Percentiles rank a stretch among this genome's conserved stretches.
These are phyloP conservation scores for Labroides dimidiatus DNA, from an alignment of 2,797 vertebrate genomes.

Conservation along the genomic window DNA sequence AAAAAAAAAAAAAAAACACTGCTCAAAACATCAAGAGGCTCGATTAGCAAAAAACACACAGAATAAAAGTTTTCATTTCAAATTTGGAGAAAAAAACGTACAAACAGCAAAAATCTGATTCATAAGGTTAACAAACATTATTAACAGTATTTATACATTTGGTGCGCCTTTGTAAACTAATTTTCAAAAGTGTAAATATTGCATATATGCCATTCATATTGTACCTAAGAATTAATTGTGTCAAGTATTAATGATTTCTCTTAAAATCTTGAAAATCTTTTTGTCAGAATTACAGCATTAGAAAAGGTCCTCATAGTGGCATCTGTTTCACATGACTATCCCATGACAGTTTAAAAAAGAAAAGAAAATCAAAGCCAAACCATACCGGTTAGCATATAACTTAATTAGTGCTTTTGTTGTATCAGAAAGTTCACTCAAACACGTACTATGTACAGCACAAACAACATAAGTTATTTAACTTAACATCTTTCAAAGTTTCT, in stretches of 20 bases:
- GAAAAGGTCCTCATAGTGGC: constrained; percentile 84
- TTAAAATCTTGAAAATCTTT: constrained; percentile 50
- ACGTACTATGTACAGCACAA: constrained; percentile 83
- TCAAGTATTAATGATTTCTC: constrained; percentile 81
- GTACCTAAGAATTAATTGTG: constrained; percentile 87
- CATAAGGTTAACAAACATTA: constrained; percentile 92
- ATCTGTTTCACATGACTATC: constrained; percentile 78
- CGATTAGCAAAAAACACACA: constrained; percentile 88
- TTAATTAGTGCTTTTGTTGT: constrained; percentile 85
- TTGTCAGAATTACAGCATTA: constrained; percentile 83
- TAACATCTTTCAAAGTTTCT: constrained; percentile 76
- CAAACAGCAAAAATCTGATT: constrained; percentile 89
- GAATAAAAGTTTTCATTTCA: constrained; percentile 87
- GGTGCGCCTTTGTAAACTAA: constrained; percentile 99
- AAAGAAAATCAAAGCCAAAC: constrained; percentile 76
- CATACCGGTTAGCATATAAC: constrained; percentile 84
- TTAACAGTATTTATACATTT: constrained; percentile 94
- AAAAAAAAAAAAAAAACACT: constrained; percentile 94
- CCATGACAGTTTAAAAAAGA: constrained; percentile 72
- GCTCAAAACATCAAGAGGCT: constrained; percentile 91
- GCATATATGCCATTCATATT: constrained; percentile 97
- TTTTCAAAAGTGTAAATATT: constrained; percentile 95
- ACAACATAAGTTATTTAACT: constrained; percentile 82
- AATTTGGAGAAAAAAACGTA: constrained; percentile 87
- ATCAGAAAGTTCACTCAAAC: constrained; percentile 75